phyloP scores from a whole-genome alignment of 1,140 invertebrate species.

The Dreissena rostriformis region DNA sequence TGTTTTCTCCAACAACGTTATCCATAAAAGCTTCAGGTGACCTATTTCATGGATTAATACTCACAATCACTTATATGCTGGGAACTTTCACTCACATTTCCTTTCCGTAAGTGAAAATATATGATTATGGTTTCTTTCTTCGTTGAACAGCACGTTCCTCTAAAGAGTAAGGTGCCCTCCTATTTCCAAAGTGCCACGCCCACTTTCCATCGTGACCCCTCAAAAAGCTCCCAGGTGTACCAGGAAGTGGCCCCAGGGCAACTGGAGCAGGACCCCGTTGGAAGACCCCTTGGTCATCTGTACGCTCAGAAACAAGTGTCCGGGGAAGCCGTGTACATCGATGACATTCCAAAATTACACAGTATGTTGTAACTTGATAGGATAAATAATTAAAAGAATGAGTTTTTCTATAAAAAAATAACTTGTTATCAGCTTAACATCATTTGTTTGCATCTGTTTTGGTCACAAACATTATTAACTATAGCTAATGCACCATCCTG shows the following conservation, averaged over 20 bases:
- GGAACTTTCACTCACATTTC: too few relatives aligned
- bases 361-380: slow-evolving; percentile 51
- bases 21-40: too few relatives aligned
- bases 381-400: neutral
- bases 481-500: neutral
- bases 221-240: slow-evolving; percentile 74
- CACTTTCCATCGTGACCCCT: slow-evolving; percentile 78
- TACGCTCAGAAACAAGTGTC: slow-evolving; percentile 94
- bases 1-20: too few relatives aligned
- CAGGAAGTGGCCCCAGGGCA: slow-evolving; percentile 84
- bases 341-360: slow-evolving; percentile 89
- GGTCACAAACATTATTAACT: neutral
- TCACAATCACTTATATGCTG: too few relatives aligned
- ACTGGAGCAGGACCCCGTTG: slow-evolving; percentile 87
- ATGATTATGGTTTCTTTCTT: too few relatives aligned
- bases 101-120: too few relatives aligned
- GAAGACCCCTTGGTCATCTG: slow-evolving; percentile 90
- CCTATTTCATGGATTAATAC: too few relatives aligned
- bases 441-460: neutral
- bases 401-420: neutral
- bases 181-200: slow-evolving; percentile 63
- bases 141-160: slow-evolving; percentile 24
- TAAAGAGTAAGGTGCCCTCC: slow-evolving; percentile 54
- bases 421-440: neutral
- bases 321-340: slow-evolving; percentile 95